phyloP scores from a whole-genome alignment of 1,140 invertebrate species.

The Papilio xuthus region DNA sequence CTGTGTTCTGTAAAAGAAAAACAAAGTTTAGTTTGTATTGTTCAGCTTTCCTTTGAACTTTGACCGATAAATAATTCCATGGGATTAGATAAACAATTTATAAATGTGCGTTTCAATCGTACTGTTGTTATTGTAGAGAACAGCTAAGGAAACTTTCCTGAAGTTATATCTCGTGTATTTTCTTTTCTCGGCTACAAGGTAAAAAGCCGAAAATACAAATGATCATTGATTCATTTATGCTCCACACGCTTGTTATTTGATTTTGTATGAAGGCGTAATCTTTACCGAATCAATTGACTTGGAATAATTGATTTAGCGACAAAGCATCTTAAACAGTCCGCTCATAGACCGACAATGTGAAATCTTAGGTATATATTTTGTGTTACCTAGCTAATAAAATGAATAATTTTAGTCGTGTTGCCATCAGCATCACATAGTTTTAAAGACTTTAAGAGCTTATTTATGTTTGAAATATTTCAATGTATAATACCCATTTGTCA shows the following conservation, averaged over 20 bases:
- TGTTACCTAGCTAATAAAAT: neutral
- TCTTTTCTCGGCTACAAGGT: neutral
- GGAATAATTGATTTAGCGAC: neutral
- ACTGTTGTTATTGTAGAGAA: conserved; percentile 4
- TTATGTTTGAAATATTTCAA: neutral
- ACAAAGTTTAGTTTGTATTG: conserved; percentile 30
- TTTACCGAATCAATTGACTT: neutral
- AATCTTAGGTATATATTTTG: too few relatives aligned
- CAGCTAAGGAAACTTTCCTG: neutral
- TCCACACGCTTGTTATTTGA: neutral
- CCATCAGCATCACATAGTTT: neutral
- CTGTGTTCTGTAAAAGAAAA: conserved; percentile 14
- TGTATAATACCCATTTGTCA: neutral
- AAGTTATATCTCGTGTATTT: conserved; percentile 6
- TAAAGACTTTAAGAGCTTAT: neutral
- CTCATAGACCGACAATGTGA: too few relatives aligned
- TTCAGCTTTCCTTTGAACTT: conserved; percentile 2
- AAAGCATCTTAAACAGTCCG: neutral
- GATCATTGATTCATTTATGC: neutral
- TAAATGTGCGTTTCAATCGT: conserved; percentile 18
- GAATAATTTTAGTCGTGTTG: neutral
- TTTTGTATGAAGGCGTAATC: neutral
- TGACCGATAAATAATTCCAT: conserved; percentile 2
- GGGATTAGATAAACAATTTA: conserved; percentile 33
- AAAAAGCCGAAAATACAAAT: neutral